A percentile compares a stretch with the other conserved stretches of the same genome.
Conservation (phyloP, 2,113 vertebrate species). For the Suricata suricatta region DNA sequence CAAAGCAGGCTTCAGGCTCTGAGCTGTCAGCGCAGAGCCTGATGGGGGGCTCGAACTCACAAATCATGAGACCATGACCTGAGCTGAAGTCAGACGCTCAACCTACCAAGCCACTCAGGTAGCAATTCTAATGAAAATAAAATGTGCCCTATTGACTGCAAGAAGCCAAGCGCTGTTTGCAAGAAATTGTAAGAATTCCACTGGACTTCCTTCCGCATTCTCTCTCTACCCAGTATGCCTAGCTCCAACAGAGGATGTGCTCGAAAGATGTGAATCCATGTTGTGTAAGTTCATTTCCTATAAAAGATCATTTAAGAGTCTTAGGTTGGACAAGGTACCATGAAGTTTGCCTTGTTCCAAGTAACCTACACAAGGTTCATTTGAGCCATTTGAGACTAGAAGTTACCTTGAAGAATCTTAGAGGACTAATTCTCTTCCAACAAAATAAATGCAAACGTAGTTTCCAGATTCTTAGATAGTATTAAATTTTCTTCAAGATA, state of each 20-base stretch:
- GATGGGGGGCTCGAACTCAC: too few relatives aligned
- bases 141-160: background rate
- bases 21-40: too few relatives aligned
- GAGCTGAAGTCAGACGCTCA: too few relatives aligned
- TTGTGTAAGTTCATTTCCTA: background rate
- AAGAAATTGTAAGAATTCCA: background rate
- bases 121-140: background rate
- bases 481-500: conserved; percentile 26
- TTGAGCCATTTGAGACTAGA: background rate
- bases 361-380: background rate
- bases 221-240: background rate
- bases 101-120: too few relatives aligned
- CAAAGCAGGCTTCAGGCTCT: too few relatives aligned
- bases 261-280: background rate
- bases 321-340: background rate
- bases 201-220: background rate
- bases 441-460: conserved; percentile 3
- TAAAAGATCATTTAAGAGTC: background rate
- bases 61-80: too few relatives aligned
- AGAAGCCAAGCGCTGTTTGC: background rate
- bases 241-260: background rate
- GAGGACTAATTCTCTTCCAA: background rate
- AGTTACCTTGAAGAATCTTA: conserved; percentile 14
- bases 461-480: conserved; percentile 4
- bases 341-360: background rate